Conservation (phyloP, 2,888 invertebrate species). For the Drosophila ezoana region DNA sequence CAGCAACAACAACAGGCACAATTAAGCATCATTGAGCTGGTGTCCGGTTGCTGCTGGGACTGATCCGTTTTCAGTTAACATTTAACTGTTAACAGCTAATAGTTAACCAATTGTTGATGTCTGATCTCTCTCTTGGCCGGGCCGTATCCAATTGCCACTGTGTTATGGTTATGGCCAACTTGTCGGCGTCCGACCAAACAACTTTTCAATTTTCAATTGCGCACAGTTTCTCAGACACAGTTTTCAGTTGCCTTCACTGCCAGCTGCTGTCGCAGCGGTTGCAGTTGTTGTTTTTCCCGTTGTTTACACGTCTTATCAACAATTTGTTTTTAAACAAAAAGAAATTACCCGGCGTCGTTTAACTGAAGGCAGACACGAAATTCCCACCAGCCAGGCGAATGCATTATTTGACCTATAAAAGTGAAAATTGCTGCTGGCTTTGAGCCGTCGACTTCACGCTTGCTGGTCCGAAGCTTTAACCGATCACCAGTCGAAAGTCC, state of each 20-base stretch:
- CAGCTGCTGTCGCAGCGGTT: constrained; percentile 18
- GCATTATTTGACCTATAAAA: too few species aligned
- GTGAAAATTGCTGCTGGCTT: too few species aligned
- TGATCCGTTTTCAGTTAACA: constrained; percentile 62
- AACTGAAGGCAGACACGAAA: too few species aligned
- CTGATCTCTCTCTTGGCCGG: constrained; percentile 19
- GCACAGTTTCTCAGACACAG: constrained; percentile 70
- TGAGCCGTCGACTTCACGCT: too few species aligned
- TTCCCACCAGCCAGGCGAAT: too few species aligned
- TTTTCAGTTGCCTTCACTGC: constrained; percentile 56
- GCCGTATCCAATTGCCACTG: constrained; percentile 68
- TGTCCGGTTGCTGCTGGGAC: constrained; percentile 65
- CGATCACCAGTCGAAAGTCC: too few species aligned
- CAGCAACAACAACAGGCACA: constrained; percentile 44
- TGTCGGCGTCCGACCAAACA: constrained; percentile 68
- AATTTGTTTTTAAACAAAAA: constrained; percentile 12
- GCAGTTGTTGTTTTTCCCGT: constrained; percentile 20
- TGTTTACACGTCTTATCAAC: constrained; percentile 62
- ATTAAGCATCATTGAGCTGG: constrained; percentile 65
- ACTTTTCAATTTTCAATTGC: constrained; percentile 72
- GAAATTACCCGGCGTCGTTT: too few species aligned
- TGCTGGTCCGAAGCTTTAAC: too few species aligned
- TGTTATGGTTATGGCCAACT: constrained; percentile 77
- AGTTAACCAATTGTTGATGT: constrained; percentile 58
- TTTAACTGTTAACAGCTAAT: constrained; percentile 31